Evolutionary conservation across 1,140 invertebrate species (phyloP), one percentile per base, ranked within the genome.

Genomic region (Trypoxylus dichotomus): DNA sequence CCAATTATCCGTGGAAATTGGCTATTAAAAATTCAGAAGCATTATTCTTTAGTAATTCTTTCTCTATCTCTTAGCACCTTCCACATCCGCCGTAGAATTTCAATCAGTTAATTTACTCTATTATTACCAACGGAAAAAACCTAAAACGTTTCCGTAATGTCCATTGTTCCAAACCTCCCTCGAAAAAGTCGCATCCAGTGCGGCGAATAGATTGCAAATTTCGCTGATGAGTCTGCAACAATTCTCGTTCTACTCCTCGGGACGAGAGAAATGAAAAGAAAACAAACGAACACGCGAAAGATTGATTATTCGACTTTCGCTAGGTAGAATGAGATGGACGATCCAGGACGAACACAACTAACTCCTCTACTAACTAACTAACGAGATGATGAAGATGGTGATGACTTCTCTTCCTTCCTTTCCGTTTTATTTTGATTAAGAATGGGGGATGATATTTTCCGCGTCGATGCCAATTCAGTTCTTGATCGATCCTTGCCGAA

Each of bases 231-330:
- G 47, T 54, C 47, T 54, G 47, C 47, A 54, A 54, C 15, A 54
- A 54, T 54, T 54, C 19, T 54, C 47, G 15, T 54, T 37, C 32
- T 37, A 37, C 32, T 37, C 32, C 32, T 5, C 15, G 13, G 47
- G 19, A 19, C 15, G 5, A 7, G 47, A 54, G 47, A 54, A 54
- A 54, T n/a, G 47, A 54, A 54, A 54, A 54, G 47, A 54, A 54
- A 54, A 54, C 47, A 54, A 54, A 54, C 19, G 47, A 54, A 54
- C 47, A n/a, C 47, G 47, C 47, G 47, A 54, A 54, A 54, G 47
- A 54, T 54, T 54, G 47, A 54, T 54, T 54, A 54, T 54, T 54
- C 47, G 47, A 54, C 47, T 54, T 54, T 19, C 3, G 19, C 47
- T 54, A 54, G 47, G 47, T 54, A 54, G 47, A 47, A 13, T 13